A percentile compares a stretch with the other conserved stretches of the same genome.
Conservation (phyloP, 2,113 vertebrate species). For the Notothenia rossii region DNA sequence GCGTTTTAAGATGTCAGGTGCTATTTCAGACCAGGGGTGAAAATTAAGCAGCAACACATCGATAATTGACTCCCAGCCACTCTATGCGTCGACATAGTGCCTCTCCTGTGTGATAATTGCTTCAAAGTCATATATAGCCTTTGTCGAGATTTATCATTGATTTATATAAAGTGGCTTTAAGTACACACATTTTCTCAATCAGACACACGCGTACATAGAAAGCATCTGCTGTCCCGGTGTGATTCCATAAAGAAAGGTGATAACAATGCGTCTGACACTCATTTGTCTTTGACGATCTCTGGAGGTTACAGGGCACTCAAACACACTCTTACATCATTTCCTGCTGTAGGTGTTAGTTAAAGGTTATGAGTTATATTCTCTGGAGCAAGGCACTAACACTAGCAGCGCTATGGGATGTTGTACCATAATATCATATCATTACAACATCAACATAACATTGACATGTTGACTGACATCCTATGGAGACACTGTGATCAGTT, state of each 20-base stretch:
- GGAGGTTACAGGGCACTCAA: constrained; percentile 19
- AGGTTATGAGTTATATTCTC: not conserved
- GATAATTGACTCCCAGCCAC: constrained; percentile 63
- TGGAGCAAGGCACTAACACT: not conserved
- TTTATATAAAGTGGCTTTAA: constrained; percentile 38
- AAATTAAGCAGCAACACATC: constrained; percentile 56
- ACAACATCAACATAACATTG: not conserved
- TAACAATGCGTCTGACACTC: constrained; percentile 69
- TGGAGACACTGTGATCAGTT: not conserved
- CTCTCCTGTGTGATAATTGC: constrained; percentile 65
- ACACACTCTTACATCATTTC: not conserved
- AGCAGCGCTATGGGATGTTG: not conserved
- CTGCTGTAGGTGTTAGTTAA: constrained; percentile 18
- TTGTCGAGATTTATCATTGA: constrained; percentile 51
- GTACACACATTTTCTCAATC: constrained; percentile 8
- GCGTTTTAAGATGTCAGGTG: constrained; percentile 27
- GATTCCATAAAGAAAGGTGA: constrained; percentile 44
- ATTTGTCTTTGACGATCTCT: constrained; percentile 39
- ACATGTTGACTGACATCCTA: not conserved
- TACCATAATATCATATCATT: not conserved
- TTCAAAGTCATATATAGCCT: constrained; percentile 52
- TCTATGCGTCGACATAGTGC: constrained; percentile 36
- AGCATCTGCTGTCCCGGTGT: constrained; percentile 18
- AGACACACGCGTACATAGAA: constrained; percentile 5
- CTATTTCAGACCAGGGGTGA: constrained; percentile 42